These are phyloP conservation scores for Clinocottus analis DNA, from an alignment of 2,113 vertebrate species.

Conservation along the genomic window DNA sequence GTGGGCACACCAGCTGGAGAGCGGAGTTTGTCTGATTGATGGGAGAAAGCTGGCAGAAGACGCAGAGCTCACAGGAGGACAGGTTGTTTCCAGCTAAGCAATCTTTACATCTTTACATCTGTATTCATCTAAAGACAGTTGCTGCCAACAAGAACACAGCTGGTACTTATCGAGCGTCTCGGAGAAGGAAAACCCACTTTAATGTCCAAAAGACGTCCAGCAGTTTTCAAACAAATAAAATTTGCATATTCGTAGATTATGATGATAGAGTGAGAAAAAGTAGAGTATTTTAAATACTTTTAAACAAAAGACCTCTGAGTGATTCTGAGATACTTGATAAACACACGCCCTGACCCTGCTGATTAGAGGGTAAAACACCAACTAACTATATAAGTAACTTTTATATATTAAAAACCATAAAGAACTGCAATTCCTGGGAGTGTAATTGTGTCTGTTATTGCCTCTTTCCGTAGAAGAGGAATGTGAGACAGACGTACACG, in stretches of 20 bases:
- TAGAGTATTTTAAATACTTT: background rate
- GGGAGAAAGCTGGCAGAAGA: constrained; percentile 86
- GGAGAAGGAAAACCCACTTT: background rate
- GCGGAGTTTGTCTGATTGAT: constrained; percentile 88
- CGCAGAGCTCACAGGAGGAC: constrained; percentile 87
- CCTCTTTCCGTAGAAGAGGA: constrained; percentile 83
- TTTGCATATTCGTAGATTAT: too few relatives aligned
- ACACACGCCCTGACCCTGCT: background rate
- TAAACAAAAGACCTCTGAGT: background rate
- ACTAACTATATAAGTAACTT: background rate
- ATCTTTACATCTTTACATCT: background rate
- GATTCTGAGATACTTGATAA: background rate
- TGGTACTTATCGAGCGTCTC: background rate
- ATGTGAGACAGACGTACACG: constrained; percentile 77
- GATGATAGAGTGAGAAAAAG: background rate
- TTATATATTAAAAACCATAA: background rate
- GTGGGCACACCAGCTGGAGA: constrained; percentile 90
- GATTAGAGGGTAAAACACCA: background rate
- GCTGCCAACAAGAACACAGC: background rate
- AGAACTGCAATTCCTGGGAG: background rate
- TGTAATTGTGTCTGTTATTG: constrained; percentile 27
- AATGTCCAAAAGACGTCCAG: too few relatives aligned
- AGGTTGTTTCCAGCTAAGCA: constrained; percentile 71
- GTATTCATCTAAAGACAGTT: too few relatives aligned
- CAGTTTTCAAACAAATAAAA: too few relatives aligned